Percentiles rank a stretch among this genome's conserved stretches.
phyloP scores from a whole-genome alignment of 2,113 vertebrate genomes.

The Thalassarche chlororhynchos region DNA sequence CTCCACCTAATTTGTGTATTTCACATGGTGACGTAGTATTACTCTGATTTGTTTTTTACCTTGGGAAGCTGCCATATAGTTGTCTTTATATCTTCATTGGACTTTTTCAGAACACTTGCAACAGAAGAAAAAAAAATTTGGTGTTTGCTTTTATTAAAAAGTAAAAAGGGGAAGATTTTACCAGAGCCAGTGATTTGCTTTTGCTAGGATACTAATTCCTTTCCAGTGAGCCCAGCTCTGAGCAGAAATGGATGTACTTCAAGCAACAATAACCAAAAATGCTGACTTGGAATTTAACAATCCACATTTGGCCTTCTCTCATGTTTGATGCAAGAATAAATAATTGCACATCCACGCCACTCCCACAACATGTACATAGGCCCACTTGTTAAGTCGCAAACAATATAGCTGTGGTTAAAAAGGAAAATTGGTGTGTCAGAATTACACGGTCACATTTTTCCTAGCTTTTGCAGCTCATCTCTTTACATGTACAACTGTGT shows the following conservation, averaged over 20 bases:
- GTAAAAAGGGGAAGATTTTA: background rate
- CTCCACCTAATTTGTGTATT: conserved; percentile 19
- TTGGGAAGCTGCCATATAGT: background rate
- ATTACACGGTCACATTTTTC: background rate
- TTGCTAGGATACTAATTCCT: background rate
- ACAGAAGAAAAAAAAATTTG: background rate
- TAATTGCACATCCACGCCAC: background rate
- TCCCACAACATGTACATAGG: background rate
- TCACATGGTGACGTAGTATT: background rate
- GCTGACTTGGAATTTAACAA: background rate
- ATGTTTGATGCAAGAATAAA: background rate
- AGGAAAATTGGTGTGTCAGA: background rate
- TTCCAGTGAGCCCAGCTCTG: background rate
- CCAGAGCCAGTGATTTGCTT: background rate
- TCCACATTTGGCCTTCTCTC: background rate
- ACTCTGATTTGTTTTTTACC: background rate
- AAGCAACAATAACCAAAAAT: background rate
- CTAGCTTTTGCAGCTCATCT: background rate
- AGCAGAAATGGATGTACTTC: background rate
- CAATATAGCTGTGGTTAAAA: background rate
- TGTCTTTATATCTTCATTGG: background rate
- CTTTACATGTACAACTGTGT: background rate
- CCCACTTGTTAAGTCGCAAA: background rate
- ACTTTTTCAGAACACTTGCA: background rate
- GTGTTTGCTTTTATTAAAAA: background rate